These are phyloP conservation scores for Danio tinwini DNA, from an alignment of 2,797 vertebrate genomes.

Conservation along the genomic window DNA sequence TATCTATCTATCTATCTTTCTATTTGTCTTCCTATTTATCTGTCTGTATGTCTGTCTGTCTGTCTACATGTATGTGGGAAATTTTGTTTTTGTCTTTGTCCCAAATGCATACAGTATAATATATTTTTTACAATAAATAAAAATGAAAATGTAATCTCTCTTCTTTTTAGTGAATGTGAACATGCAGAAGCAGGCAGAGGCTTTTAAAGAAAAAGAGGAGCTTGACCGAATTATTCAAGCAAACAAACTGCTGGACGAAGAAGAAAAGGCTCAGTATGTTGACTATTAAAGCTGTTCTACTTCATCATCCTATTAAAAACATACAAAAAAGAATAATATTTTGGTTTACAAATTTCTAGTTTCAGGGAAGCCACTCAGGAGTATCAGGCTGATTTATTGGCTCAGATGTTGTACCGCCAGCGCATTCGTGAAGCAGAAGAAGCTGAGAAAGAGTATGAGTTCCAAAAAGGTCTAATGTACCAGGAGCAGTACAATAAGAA, in stretches of 20 bases:
- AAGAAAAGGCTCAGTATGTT: constrained; percentile 77
- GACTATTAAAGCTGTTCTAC: background rate
- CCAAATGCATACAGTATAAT: no score
- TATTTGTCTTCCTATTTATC: no score
- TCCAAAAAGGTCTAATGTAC: constrained; percentile 62
- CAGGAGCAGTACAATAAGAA: constrained; percentile 73
- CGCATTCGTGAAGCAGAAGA: constrained; percentile 62
- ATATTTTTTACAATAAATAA: no score
- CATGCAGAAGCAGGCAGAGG: constrained; percentile 73
- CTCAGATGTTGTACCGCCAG: constrained; percentile 79
- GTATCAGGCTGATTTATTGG: constrained; percentile 79
- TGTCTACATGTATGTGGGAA: no score
- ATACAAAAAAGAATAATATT: constrained; percentile 11
- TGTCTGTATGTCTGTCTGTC: no score
- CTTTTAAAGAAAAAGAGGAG: constrained; percentile 73
- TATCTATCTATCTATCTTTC: no score
- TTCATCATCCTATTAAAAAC: background rate
- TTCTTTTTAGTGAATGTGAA: constrained; percentile 78
- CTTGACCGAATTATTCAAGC: constrained; percentile 71
- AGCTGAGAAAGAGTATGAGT: constrained; percentile 73
- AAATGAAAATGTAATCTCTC: background rate
- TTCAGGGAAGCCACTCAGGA: constrained; percentile 64
- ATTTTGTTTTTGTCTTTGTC: no score
- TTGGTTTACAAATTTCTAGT: constrained; percentile 66
- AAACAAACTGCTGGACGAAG: constrained; percentile 72